phyloP scores from a whole-genome alignment of 2,797 vertebrate genomes.

The Schizopygopsis pylzovi region DNA sequence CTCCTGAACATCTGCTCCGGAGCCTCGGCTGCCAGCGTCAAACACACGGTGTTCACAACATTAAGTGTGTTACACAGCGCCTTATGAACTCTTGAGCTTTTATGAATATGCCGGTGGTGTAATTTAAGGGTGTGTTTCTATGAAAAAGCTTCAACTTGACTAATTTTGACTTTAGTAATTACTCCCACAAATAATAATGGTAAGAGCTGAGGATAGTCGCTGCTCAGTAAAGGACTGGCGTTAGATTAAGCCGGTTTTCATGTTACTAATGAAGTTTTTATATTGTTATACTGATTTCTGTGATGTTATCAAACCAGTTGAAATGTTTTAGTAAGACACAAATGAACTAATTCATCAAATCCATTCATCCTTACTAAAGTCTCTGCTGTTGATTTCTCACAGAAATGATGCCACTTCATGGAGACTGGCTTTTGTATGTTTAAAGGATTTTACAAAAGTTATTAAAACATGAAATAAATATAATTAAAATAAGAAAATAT shows the following conservation, averaged over 20 bases:
- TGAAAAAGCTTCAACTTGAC: too few relatives aligned
- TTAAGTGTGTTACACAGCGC: conserved; percentile 65
- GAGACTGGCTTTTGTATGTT: not conserved
- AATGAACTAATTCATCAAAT: not conserved
- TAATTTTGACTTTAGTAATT: not conserved
- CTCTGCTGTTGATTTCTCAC: not conserved
- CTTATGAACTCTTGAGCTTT: not conserved
- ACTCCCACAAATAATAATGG: not conserved
- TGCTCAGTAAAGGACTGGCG: not conserved
- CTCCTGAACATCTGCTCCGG: conserved; percentile 70
- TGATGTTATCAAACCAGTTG: not conserved
- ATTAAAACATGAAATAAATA: not conserved
- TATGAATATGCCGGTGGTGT: not conserved
- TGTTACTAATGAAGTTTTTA: not conserved
- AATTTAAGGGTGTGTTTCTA: not conserved
- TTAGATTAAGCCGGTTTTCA: not conserved
- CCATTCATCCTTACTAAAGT: not conserved
- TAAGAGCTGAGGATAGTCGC: not conserved
- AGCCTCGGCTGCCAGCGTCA: conserved; percentile 72
- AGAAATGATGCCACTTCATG: not conserved
- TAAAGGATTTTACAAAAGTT: not conserved
- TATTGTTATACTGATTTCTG: not conserved
- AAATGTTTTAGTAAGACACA: not conserved
- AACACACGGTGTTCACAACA: conserved; percentile 77
- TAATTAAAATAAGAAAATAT: too few relatives aligned